Percentiles rank a stretch among this genome's conserved stretches.
These are phyloP conservation scores for Agapornis roseicollis DNA, from an alignment of 2,113 vertebrate species.

Conservation along the genomic window DNA sequence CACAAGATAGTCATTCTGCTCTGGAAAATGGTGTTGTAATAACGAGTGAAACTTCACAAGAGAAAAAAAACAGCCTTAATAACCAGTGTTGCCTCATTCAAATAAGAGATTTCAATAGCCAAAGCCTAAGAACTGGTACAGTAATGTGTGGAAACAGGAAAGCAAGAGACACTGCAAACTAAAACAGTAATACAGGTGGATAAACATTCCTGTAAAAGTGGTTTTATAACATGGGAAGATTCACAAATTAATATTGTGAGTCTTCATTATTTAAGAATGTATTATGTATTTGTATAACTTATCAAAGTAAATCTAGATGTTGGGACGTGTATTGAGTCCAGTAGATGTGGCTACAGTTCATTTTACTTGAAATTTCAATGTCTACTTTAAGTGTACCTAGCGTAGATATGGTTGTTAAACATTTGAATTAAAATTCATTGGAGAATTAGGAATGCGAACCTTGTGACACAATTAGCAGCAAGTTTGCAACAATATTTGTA, in stretches of 20 bases:
- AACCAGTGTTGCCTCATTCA: constrained; percentile 95
- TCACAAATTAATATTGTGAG: constrained; percentile 79
- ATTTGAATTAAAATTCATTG: constrained; percentile 57
- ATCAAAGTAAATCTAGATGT: constrained; percentile 78
- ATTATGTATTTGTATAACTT: constrained; percentile 81
- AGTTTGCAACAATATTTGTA: constrained; percentile 57
- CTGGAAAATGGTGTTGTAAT: constrained; percentile 76
- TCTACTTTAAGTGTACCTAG: constrained; percentile 77
- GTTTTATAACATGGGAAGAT: constrained; percentile 65
- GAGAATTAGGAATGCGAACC: constrained; percentile 57
- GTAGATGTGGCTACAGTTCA: constrained; percentile 76
- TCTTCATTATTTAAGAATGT: constrained; percentile 86
- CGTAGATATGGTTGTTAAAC: constrained; percentile 66
- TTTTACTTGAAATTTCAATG: constrained; percentile 83
- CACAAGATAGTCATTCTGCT: constrained; percentile 87
- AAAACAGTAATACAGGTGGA: constrained; percentile 68
- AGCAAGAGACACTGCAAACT: constrained; percentile 66
- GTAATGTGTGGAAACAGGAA: constrained; percentile 64
- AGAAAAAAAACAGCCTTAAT: constrained; percentile 92
- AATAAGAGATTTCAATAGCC: constrained; percentile 84
- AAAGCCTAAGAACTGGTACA: constrained; percentile 82
- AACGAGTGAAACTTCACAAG: constrained; percentile 83
- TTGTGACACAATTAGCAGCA: constrained; percentile 55
- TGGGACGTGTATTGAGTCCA: constrained; percentile 71
- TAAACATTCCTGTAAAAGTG: constrained; percentile 73